These are phyloP conservation scores for Drosophila miranda DNA, from an alignment of 1,140 invertebrate genomes.

Conservation along the genomic window DNA sequence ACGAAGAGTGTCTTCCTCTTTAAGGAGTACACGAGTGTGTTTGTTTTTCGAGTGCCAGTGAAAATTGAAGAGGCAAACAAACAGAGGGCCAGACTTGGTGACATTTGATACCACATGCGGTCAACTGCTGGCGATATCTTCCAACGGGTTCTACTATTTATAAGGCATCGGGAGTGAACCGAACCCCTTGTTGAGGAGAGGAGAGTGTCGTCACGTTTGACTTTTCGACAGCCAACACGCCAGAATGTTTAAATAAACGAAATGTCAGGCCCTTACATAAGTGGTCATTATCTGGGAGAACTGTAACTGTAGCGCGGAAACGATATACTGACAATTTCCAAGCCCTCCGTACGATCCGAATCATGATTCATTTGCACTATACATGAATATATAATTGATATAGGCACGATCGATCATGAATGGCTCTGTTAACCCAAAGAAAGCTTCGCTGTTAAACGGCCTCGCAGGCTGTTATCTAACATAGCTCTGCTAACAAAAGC, in stretches of 20 bases:
- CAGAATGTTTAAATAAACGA: no score
- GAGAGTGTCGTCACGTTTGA: constrained; percentile 12
- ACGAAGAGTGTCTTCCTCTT: constrained; percentile 57
- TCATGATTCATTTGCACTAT: no score
- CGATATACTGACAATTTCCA: no score
- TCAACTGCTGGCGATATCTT: constrained; percentile 58
- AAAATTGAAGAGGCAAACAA: constrained; percentile 42
- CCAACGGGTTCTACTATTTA: constrained; percentile 34
- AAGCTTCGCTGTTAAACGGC: no score
- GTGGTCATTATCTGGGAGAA: no score
- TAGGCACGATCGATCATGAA: no score
- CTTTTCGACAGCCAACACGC: no score
- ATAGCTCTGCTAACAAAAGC: constrained; percentile 18
- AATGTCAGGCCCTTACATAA: no score
- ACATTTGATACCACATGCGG: constrained; percentile 68
- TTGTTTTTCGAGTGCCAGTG: constrained; percentile 23
- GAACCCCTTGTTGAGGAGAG: constrained; percentile 18
- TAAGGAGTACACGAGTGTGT: constrained; percentile 15
- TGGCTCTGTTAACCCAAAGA: no score
- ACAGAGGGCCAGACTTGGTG: constrained; percentile 32
- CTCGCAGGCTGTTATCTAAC: constrained; percentile 16
- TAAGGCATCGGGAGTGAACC: constrained; percentile 34
- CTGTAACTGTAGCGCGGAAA: no score
- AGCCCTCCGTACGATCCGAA: no score
- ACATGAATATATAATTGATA: no score